Evolutionary conservation across 2,888 invertebrate genomes (phyloP).

Genomic region (Cosmopolites sordidus): DNA sequence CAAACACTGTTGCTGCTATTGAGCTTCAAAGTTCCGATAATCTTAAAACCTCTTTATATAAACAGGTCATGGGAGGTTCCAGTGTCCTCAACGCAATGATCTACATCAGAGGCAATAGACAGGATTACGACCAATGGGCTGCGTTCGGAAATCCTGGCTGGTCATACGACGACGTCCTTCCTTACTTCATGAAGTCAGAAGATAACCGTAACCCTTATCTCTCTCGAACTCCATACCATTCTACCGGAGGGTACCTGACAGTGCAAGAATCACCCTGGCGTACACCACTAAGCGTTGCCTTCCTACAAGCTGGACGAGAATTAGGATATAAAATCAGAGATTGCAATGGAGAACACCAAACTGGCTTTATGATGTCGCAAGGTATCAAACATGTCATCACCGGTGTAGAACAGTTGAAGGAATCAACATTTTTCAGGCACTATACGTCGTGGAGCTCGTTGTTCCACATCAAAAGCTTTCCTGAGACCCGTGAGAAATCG

Average conservation of each 20-base stretch:
- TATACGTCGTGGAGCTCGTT: conserved; percentile 75
- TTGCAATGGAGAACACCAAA: conserved; percentile 77
- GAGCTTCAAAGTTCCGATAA: too few relatives aligned
- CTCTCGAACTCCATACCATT: conserved; percentile 69
- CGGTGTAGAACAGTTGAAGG: neutral
- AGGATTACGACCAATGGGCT: conserved; percentile 86
- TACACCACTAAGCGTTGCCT: conserved; percentile 75
- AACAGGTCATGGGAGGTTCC: conserved; percentile 77
- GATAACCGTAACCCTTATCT: conserved; percentile 83
- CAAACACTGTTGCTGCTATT: neutral
- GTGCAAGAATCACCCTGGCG: conserved; percentile 83
- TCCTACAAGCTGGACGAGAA: conserved; percentile 76
- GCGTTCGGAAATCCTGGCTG: conserved; percentile 79
- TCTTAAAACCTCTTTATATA: too few relatives aligned
- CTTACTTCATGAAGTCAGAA: conserved; percentile 83
- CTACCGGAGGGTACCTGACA: conserved; percentile 74
- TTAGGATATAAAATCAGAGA: conserved; percentile 78
- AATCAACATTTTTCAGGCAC: conserved; percentile 30
- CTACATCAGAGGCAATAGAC: conserved; percentile 81
- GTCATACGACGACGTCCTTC: conserved; percentile 76
- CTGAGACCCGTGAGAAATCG: conserved; percentile 74
- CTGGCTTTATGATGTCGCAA: conserved; percentile 84
- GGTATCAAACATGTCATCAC: conserved; percentile 6
- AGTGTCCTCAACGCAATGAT: conserved; percentile 90
- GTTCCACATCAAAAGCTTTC: conserved; percentile 86